Percentiles rank a stretch among this genome's conserved stretches.
Conservation (phyloP, 1,140 invertebrate species). For the Microplitis demolitor region DNA sequence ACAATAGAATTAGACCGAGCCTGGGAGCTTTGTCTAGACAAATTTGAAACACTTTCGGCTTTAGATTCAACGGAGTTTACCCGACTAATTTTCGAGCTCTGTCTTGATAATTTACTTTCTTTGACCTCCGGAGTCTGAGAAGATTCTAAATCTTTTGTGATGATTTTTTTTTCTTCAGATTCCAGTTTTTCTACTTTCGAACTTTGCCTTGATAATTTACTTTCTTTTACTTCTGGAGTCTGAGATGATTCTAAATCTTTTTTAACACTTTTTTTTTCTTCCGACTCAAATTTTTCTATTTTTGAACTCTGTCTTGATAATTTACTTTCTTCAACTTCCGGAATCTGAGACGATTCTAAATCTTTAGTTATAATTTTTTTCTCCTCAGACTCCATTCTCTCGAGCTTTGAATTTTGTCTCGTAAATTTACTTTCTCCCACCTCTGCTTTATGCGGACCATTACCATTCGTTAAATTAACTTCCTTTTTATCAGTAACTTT, state of each 20-base stretch:
- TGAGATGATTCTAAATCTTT: conserved; percentile 7
- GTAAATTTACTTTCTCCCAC: conserved; percentile 10
- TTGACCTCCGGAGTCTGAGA: not conserved
- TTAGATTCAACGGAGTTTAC: conserved; percentile 32
- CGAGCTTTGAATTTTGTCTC: conserved; percentile 19
- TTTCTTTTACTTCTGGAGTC: not conserved
- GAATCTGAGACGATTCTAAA: conserved; percentile 6
- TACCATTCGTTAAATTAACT: conserved; percentile 4
- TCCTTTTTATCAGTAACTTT: not conserved
- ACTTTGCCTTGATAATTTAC: conserved; percentile 31
- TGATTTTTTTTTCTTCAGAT: conserved; percentile 13
- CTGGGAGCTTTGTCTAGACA: conserved; percentile 41
- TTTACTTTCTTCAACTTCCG: conserved; percentile 10
- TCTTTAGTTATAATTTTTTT: conserved; percentile 12
- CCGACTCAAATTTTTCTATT: not conserved
- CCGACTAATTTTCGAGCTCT: conserved; percentile 38
- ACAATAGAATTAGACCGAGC: conserved; percentile 30
- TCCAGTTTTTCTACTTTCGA: conserved; percentile 17
- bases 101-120: conserved; percentile 20
- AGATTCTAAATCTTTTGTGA: not conserved
- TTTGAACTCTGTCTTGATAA: conserved; percentile 4
- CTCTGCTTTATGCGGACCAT: conserved; percentile 43
- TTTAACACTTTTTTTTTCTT: conserved; percentile 17
- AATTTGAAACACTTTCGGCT: conserved; percentile 31
- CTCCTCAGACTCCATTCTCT: conserved; percentile 14